Base-by-base conservation (phyloP, 1,140 invertebrate genomes). In the Leptinotarsa undecemlineata region DNA sequence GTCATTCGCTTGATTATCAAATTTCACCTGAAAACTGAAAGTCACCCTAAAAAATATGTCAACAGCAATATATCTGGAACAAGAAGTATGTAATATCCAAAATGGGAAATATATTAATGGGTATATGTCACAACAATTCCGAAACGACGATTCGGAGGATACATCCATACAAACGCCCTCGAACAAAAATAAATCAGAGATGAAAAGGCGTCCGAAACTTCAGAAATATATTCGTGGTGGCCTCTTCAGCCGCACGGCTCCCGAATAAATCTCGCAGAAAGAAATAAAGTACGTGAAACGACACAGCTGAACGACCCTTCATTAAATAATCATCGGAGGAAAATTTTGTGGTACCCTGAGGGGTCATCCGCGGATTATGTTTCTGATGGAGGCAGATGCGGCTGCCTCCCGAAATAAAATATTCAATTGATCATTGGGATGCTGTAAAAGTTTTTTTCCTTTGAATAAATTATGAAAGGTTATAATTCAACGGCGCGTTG, bases 211-310 rank as follows among this genome's bases (percentile, higher is more conserved):
- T 57, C 51, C 51, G 14, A 19, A 57, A 57, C 51, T 57, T 57
- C 51, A 17, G 51, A 19, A 57, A 57, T 19, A 15, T 57, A 57
- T 57, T 57, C 51, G 15, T 15, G 5, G 51, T 42, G 51, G n/a
- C 15, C n/a, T 17, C 51, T 57, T 15, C 51, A 13, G n/a, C 17
- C 51, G 51, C 51, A 57, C 51, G 51, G 51, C 51, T 57, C 15
- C 15, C 51, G 17, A 57, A 57, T 57, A 57, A 57, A 57, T 57
- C 51, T 57, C 51, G 51, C 17, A 57, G 51, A 19, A 57, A 57
- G 51, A 57, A 57, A 57, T 57, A 57, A 57, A 57, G 51, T 57
- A 57, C 51, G 51, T 57, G 51, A n/a, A 57, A 57, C 51, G 51
- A 57, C 51, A 57, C 51, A 57, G 51, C 51, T 19, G 51, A 57